Conservation (phyloP, 2,797 vertebrate genomes). For the Notoglanidium macrostoma region DNA sequence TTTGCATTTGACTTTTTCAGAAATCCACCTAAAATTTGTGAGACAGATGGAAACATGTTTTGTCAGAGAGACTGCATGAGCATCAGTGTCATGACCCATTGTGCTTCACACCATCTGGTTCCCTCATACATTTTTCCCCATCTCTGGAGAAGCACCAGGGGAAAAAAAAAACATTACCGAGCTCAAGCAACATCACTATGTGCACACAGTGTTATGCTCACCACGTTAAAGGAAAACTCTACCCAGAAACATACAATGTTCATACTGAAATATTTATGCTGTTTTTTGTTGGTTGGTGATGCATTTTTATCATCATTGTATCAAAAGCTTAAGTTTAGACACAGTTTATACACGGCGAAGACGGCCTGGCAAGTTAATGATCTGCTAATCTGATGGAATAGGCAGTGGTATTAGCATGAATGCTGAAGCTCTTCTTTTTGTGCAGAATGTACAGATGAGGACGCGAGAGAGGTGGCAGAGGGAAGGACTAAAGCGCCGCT, state of each 20-base stretch:
- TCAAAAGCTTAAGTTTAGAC: too few relatives aligned
- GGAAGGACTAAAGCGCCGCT: background rate
- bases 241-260: background rate
- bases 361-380: background rate
- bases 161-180: too few relatives aligned
- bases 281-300: background rate
- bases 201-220: background rate
- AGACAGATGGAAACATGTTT: conserved; percentile 9
- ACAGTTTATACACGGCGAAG: background rate
- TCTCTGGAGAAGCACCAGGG: background rate
- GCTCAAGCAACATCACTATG: background rate
- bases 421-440: background rate
- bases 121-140: background rate
- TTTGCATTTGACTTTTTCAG: background rate
- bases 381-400: background rate
- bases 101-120: conserved; percentile 45
- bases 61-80: conserved; percentile 12
- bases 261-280: background rate
- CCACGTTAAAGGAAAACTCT: background rate
- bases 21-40: background rate
- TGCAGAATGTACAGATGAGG: background rate
- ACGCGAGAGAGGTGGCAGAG: background rate
- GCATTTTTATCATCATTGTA: background rate
- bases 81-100: conserved; percentile 33
- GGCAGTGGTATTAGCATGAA: background rate